A percentile compares a stretch with the other conserved stretches of the same genome.
phyloP scores from a whole-genome alignment of 1,140 invertebrate species.

The Tetramorium parvispinum region DNA sequence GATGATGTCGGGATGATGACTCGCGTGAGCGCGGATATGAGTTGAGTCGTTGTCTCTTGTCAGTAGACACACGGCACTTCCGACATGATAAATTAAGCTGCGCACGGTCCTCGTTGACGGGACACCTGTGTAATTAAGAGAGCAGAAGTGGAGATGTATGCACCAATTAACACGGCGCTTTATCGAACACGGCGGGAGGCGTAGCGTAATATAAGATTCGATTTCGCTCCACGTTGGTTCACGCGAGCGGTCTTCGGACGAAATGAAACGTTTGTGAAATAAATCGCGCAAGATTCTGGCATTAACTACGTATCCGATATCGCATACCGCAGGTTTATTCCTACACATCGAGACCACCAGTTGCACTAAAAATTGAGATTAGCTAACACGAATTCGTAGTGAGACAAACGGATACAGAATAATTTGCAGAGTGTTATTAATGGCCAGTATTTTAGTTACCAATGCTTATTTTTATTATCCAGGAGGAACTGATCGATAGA shows the following conservation, averaged over 20 bases:
- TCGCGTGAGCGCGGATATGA: neutral
- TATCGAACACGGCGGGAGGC: neutral
- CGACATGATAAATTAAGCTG: slow-evolving; percentile 34
- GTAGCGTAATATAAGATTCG: neutral
- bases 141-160: neutral
- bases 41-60: slow-evolving; percentile 43
- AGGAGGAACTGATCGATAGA: neutral
- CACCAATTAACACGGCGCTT: neutral
- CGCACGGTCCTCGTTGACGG: slow-evolving; percentile 14
- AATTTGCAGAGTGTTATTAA: neutral
- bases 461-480: neutral
- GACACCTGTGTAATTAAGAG: slow-evolving; percentile 25
- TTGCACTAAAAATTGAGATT: slow-evolving; percentile 9
- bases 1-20: slow-evolving; percentile 13
- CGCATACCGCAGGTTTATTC: neutral
- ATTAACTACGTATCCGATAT: neutral
- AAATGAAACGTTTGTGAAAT: neutral
- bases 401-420: neutral
- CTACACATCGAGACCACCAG: neutral
- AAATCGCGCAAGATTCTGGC: neutral
- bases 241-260: neutral
- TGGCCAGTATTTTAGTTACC: neutral
- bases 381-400: neutral
- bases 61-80: neutral
- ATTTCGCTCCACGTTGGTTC: neutral